Conservation (phyloP, 2,888 invertebrate genomes). For the Ptychoptera albimana region DNA sequence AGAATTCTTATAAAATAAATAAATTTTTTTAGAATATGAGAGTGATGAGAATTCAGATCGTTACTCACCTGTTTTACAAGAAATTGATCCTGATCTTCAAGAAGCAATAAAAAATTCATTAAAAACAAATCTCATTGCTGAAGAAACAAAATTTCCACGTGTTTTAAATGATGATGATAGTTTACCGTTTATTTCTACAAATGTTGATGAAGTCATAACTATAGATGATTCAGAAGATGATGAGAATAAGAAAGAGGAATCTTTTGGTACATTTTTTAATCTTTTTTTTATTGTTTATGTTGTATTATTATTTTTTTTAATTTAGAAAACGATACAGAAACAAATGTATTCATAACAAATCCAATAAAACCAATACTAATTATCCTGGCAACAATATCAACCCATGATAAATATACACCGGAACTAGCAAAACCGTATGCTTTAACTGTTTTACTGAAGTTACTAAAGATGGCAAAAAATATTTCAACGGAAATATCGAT, state of each 20-base stretch:
- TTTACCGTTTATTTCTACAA: conserved; percentile 17
- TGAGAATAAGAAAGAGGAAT: conserved; percentile 20
- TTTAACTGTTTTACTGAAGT: conserved; percentile 12
- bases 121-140: conserved; percentile 1
- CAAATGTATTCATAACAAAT: conserved; percentile 3
- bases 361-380: conserved; percentile 1
- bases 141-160: conserved; percentile 8
- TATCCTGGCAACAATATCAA: not conserved
- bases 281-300: not conserved
- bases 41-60: conserved; percentile 18
- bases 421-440: conserved; percentile 27
- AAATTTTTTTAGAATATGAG: conserved; percentile 2
- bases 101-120: conserved; percentile 8
- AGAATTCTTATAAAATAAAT: not conserved
- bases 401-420: not conserved
- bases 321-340: not conserved
- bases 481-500: not conserved
- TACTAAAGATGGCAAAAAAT: conserved; percentile 1
- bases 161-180: conserved; percentile 14
- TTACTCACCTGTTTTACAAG: conserved; percentile 31
- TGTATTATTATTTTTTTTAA: no score
- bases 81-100: conserved; percentile 22
- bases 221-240: conserved; percentile 26
- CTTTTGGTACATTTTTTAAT: not conserved
- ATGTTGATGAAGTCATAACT: conserved; percentile 16